phyloP scores from a whole-genome alignment of 2,888 invertebrate species.

The Rhagonycha lutea region DNA sequence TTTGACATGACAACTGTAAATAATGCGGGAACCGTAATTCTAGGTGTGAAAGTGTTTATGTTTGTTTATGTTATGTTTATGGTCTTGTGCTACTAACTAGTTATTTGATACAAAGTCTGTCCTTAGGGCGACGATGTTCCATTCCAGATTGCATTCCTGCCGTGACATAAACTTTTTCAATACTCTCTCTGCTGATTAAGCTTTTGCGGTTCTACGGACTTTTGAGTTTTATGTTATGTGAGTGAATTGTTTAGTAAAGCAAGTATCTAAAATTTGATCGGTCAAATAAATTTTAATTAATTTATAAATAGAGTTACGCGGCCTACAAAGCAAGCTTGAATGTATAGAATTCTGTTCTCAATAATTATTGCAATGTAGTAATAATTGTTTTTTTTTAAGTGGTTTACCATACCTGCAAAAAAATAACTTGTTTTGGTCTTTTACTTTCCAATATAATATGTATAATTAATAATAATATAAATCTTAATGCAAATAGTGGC shows the following conservation, averaged over 20 bases:
- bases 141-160: neutral
- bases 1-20: neutral
- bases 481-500: no score
- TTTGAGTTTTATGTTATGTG: no score
- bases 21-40: neutral
- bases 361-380: neutral
- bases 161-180: neutral
- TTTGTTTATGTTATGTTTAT: neutral
- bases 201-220: neutral
- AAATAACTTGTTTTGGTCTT: neutral
- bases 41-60: neutral
- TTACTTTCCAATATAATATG: neutral
- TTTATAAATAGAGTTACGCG: neutral
- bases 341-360: neutral
- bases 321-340: neutral
- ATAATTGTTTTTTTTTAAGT: neutral
- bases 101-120: neutral
- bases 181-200: neutral
- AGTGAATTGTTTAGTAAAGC: no score
- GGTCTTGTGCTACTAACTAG: neutral
- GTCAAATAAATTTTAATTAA: neutral
- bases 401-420: neutral
- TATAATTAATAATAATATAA: no score
- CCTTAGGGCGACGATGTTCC: neutral
- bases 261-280: no score